A percentile compares a stretch with the other conserved stretches of the same genome.
These are phyloP conservation scores for Marmota flaviventris DNA, from an alignment of 2,113 vertebrate species.

Conservation along the genomic window DNA sequence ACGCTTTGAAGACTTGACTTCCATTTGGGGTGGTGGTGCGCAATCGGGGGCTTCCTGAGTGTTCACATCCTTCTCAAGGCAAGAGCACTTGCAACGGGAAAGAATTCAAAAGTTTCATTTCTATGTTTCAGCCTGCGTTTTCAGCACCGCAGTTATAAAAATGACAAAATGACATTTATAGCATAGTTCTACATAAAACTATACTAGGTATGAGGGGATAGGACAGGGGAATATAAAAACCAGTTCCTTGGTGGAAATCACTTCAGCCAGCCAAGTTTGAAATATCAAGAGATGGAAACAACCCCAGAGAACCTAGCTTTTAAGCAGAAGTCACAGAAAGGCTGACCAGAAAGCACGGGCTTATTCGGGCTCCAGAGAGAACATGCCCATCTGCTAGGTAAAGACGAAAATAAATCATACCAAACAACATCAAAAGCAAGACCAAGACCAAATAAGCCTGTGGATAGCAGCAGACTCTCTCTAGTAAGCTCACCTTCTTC, in stretches of 20 bases:
- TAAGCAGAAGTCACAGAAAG: background rate
- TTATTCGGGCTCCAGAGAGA: background rate
- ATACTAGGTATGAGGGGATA: background rate
- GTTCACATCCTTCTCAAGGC: background rate
- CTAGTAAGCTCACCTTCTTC: background rate
- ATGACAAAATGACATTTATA: background rate
- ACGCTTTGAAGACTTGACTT: slow-evolving; percentile 75
- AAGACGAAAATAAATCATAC: background rate
- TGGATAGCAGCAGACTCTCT: background rate
- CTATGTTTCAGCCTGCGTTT: background rate
- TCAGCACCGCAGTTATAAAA: slow-evolving; percentile 36
- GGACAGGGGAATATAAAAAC: background rate
- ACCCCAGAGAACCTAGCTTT: background rate
- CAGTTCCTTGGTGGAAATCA: background rate
- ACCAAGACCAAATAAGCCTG: background rate
- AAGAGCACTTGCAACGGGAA: background rate
- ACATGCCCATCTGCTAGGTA: background rate
- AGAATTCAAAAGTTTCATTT: background rate
- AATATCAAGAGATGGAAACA: background rate
- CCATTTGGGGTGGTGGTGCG: slow-evolving; percentile 42
- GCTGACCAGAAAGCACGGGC: background rate
- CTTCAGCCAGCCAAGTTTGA: background rate
- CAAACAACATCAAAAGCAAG: background rate
- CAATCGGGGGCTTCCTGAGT: background rate
- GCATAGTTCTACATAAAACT: background rate